Conservation (phyloP, 1,140 invertebrate species). For the Caenorhabditis tropicalis region DNA sequence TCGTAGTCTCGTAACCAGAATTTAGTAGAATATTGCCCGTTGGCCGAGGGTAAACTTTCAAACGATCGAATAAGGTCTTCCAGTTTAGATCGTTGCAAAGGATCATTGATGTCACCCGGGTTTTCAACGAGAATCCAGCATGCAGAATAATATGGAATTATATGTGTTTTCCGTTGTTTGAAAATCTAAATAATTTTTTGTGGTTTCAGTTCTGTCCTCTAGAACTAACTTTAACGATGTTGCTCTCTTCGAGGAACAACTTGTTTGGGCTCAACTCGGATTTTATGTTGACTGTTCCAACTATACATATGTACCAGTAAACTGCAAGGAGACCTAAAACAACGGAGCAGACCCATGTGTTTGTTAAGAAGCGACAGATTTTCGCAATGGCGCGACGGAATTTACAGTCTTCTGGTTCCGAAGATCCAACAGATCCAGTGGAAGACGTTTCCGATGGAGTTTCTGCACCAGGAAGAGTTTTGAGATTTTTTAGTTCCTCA, state of each 20-base stretch:
- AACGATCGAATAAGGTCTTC: slow-evolving; percentile 56
- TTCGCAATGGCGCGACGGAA: not conserved
- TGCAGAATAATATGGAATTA: slow-evolving; percentile 68
- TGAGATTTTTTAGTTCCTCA: slow-evolving; percentile 17
- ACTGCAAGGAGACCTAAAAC: slow-evolving; percentile 61
- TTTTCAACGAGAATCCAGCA: slow-evolving; percentile 70
- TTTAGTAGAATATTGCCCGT: slow-evolving; percentile 69
- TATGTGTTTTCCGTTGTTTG: slow-evolving; percentile 65
- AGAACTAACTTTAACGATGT: slow-evolving; percentile 65
- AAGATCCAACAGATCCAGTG: not conserved
- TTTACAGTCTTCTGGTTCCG: not conserved
- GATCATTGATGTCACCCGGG: slow-evolving; percentile 65
- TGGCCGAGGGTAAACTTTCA: slow-evolving; percentile 64
- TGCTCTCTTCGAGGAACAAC: slow-evolving; percentile 64
- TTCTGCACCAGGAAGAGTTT: not conserved
- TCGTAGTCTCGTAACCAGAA: slow-evolving; percentile 70
- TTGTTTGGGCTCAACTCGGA: slow-evolving; percentile 69
- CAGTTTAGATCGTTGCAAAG: slow-evolving; percentile 55
- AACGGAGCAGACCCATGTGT: slow-evolving; percentile 58
- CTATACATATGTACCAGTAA: slow-evolving; percentile 63
- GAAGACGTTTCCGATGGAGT: slow-evolving; percentile 10
- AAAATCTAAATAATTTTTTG: slow-evolving; percentile 63
- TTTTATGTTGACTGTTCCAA: slow-evolving; percentile 65
- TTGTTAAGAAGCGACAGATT: slow-evolving; percentile 63
- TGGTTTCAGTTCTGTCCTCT: too few species aligned